Evolutionary conservation across 2,797 vertebrate species (phyloP), one percentile per base, ranked within the genome.

Genomic region (Dallia pectoralis): DNA sequence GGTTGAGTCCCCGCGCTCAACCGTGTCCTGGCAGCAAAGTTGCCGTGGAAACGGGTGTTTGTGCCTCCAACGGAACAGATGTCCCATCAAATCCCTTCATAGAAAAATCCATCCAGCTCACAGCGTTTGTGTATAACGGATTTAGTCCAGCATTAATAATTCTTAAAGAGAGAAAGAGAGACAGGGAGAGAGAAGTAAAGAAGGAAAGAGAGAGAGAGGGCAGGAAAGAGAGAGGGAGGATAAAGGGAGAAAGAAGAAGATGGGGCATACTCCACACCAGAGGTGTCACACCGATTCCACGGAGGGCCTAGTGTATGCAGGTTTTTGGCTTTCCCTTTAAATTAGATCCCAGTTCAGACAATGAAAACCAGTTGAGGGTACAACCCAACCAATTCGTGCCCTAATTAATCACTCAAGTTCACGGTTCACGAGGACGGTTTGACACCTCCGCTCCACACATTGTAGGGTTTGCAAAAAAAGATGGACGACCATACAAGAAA

Each of bases 1-100:
- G 25, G 61, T 63, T 32, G 61, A 15, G 30, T 27, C 29, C 11
- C 61, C 25, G 12, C 61, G 5, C 53, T 59, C 22, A 27, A 59
- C 40, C 22, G 67, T 29, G 67, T 49, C 47, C 29, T 62, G 19
- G 7, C 29, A 47, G 33, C 29, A 2, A 9, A 51, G 81, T 82
- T 79, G 75, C 81, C 70, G 81, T 79, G 74, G 82, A 74, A 84
- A 82, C 80, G 56, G 69, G 75, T 32, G 67, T 76, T 76, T 33
- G 18, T 63, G 72, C 73, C 79, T 80, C 67, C 30, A 77, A 75
- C 51, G 69, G 70, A 83, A 78, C 77, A 78, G 75, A 81, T 80
- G 77, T 83, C 82, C 77, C 69, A 29, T 78, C 66, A 67, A 66
- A 82, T 85, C 71, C 71, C 63, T 72, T 79, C 76, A 75, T 62